phyloP scores from a whole-genome alignment of 2,888 invertebrate species.

The Calameuta filiformis region DNA sequence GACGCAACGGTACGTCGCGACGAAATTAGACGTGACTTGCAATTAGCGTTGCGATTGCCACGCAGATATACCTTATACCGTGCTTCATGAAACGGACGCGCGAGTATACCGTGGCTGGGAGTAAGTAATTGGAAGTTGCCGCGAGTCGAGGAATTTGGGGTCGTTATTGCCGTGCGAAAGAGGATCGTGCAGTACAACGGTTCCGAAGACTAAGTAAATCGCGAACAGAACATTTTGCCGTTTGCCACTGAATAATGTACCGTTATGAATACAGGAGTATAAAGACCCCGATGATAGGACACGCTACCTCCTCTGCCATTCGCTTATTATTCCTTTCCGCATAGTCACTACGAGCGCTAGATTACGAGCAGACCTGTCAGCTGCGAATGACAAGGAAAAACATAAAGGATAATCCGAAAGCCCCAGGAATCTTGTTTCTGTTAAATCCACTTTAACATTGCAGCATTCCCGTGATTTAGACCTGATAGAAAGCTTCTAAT shows the following conservation, averaged over 20 bases:
- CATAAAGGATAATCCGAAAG: background rate
- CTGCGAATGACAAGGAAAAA: background rate
- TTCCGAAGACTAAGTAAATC: conserved; percentile 30
- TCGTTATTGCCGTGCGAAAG: background rate
- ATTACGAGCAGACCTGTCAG: background rate
- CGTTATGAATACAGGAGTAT: conserved; percentile 21
- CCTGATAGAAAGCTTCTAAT: background rate
- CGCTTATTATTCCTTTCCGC: conserved; percentile 1
- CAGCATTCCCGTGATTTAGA: background rate
- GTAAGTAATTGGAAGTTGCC: background rate
- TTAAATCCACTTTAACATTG: background rate
- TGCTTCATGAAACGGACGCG: background rate
- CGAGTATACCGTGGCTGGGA: background rate
- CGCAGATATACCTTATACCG: background rate
- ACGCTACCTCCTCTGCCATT: background rate
- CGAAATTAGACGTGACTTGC: background rate
- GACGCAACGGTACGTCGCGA: background rate
- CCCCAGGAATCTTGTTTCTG: background rate
- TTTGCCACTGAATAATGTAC: conserved; percentile 11
- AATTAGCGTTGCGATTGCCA: background rate
- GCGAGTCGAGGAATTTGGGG: background rate
- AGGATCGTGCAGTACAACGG: background rate
- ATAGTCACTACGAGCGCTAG: background rate
- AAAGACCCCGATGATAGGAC: conserved; percentile 14
- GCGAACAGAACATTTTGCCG: background rate